Evolutionary conservation across 2,888 invertebrate genomes (phyloP).

Genomic region (Campoplex nolae): DNA sequence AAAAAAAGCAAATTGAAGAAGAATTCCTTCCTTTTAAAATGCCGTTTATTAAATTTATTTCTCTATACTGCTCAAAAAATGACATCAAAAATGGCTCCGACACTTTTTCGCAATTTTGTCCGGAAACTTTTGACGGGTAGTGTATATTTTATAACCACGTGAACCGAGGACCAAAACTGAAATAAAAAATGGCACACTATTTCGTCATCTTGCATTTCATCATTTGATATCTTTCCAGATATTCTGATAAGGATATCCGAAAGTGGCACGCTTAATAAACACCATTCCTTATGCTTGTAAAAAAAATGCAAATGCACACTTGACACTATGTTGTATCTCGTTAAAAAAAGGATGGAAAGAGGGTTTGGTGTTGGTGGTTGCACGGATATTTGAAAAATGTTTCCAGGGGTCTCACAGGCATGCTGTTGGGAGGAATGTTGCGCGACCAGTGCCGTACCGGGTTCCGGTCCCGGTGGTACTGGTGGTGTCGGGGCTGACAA

Average conservation of each 20-base stretch:
- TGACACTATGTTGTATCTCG: neutral
- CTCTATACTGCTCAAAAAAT: too few species aligned
- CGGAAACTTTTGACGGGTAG: too few species aligned
- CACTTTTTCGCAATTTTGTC: too few species aligned
- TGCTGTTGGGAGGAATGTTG: constrained; percentile 84
- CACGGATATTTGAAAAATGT: constrained; percentile 73
- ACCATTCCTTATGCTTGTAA: neutral
- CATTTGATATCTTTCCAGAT: neutral
- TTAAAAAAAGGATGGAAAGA: constrained; percentile 22
- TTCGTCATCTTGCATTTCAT: neutral
- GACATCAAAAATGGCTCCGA: too few species aligned
- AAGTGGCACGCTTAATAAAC: neutral
- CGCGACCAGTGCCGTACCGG: constrained; percentile 79
- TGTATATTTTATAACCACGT: too few species aligned
- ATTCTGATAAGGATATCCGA: neutral
- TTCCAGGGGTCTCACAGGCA: constrained; percentile 83
- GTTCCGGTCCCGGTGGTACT: constrained; percentile 75
- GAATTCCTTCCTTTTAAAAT: too few species aligned
- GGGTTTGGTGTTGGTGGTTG: constrained; percentile 77
- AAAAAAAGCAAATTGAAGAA: too few species aligned
- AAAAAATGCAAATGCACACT: neutral
- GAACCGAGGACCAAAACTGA: too few species aligned
- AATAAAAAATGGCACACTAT: neutral
- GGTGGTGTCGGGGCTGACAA: constrained; percentile 81
- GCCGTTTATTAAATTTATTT: too few species aligned